Evolutionary conservation across 2,113 vertebrate genomes (phyloP), one percentile per base, ranked within the genome.

Genomic region (Epinephelus cyanopodus): DNA sequence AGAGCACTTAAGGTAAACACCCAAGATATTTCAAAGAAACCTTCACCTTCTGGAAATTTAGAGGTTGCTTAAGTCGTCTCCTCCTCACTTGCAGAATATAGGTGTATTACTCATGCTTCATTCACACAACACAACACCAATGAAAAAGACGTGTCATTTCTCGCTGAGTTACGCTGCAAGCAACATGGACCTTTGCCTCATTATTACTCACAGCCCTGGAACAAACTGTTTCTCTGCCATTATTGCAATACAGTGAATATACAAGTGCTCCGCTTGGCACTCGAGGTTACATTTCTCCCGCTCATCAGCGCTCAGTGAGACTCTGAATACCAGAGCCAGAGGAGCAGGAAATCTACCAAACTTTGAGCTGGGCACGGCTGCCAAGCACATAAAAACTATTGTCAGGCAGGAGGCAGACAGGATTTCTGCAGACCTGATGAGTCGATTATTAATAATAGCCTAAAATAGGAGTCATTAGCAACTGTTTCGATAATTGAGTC

Each of bases 131-230:
- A 45, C 67, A 75, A 15, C 39, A 60, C 33, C 23, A 39, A 0
- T 48, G 54, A 64, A 27, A 25, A n/a, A 71, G 70, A 77, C 52
- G 29, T 68, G 81, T 75, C 39, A 69, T 65, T 71, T 82, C 77
- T 84, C 54, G 39, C 57, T 4, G n/a, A 8, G 54, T 70, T 84
- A 57, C 56, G 58, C 64, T 25, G 39, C 25, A 3, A 77, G 62
- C 67, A 56, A 29, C 64, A 13, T 56, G 64, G 13, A 57, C 52
- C 58, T 81, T n/a, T 62, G 74, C 39, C 29, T 74, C 45, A 61
- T n/a, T 70, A 71, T 89, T 82, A 77, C 77, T 88, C 82, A 82
- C 45, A 70, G 65, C 21, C 27, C 60, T 65, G 76, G 80, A 82
- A 88, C 83, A 78, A 63, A 65, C 15, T 54, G 77, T 84, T 79